Evolutionary conservation across 2,888 invertebrate genomes (phyloP), one percentile per base, ranked within the genome.

Genomic region (Drepana falcataria): DNA sequence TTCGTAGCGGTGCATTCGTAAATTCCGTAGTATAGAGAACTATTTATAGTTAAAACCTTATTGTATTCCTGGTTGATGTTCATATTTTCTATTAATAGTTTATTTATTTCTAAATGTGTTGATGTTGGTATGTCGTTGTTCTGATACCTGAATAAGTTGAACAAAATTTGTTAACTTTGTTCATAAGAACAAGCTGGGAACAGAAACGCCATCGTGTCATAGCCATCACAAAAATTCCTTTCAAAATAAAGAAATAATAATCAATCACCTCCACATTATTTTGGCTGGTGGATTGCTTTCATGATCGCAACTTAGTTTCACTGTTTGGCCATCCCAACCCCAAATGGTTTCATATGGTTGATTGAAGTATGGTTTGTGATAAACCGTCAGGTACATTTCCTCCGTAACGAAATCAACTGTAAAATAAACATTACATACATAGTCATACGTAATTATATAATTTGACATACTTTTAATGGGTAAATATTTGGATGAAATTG

Each of bases 251-350:
- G 21, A 21, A 21, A 35, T 35, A 35, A 35, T 44, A 35, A 49
- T 55, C 35, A 49, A 68, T 61, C 71, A 90, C 90, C 78, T 85
- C 89, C 89, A 89, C 57, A 61, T 68, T 4, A 85, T 61, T n/a
- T 56, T 63, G 0, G 85, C 69, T 0, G 71, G 70, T 4, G 90
- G 90, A 53, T 84, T 81, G 53, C 85, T 85, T 0, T 79, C 75
- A 47, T 79, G 73, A 1, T 67, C 71, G 56, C 90, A 91, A 48
- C 72, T 83, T 47, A 91, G 65, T 49, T 80, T 83, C 2, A 85
- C 73, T 1, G 62, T 66, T 53, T 76, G 73, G 0, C 80, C 86
- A 9, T 69, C 65, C 86, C 87, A 89, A 0, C 77, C 82, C 84
- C 85, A 91, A 1, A 81, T 52, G 2, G 57, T 61, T 59, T 83